A percentile compares a stretch with the other conserved stretches of the same genome.
phyloP scores from a whole-genome alignment of 2,888 invertebrate genomes.

The Euzophera pinguis region DNA sequence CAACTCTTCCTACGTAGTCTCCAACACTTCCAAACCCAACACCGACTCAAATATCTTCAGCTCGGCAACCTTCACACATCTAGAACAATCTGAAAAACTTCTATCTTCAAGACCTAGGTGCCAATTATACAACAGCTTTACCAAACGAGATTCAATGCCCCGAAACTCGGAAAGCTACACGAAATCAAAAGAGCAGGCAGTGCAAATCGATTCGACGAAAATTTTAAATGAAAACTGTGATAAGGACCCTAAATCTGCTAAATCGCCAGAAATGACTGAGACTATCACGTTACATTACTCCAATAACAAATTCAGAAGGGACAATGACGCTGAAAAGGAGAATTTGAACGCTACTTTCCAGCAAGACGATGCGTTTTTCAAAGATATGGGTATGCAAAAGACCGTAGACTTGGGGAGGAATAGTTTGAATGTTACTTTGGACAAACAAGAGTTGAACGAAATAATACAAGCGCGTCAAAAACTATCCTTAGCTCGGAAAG shows the following conservation, averaged over 20 bases:
- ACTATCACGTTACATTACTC: conserved; percentile 66
- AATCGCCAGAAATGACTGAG: conserved; percentile 53
- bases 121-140: conserved; percentile 54
- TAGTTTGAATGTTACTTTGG: conserved; percentile 63
- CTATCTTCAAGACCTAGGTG: conserved; percentile 59
- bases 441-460: conserved; percentile 70
- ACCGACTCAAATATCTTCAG: conserved; percentile 64
- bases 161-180: conserved; percentile 65
- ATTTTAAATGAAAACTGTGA: conserved; percentile 62
- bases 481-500: conserved; percentile 62
- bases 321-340: conserved; percentile 65
- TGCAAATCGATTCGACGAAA: conserved; percentile 61
- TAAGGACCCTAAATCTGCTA: conserved; percentile 46
- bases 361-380: conserved; percentile 65
- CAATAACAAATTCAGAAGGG: conserved; percentile 56
- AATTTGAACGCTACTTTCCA: conserved; percentile 56
- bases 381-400: conserved; percentile 56
- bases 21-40: conserved; percentile 49
- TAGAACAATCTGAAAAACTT: conserved; percentile 64
- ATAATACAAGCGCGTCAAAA: conserved; percentile 72
- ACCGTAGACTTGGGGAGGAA: conserved; percentile 48
- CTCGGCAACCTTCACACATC: conserved; percentile 66
- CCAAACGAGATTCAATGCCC: conserved; percentile 50
- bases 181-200: conserved; percentile 62
- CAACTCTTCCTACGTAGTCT: conserved; percentile 64